Evolutionary conservation across 2,888 invertebrate genomes (phyloP), one percentile per base, ranked within the genome.

Genomic region (Sarcophaga variegata): DNA sequence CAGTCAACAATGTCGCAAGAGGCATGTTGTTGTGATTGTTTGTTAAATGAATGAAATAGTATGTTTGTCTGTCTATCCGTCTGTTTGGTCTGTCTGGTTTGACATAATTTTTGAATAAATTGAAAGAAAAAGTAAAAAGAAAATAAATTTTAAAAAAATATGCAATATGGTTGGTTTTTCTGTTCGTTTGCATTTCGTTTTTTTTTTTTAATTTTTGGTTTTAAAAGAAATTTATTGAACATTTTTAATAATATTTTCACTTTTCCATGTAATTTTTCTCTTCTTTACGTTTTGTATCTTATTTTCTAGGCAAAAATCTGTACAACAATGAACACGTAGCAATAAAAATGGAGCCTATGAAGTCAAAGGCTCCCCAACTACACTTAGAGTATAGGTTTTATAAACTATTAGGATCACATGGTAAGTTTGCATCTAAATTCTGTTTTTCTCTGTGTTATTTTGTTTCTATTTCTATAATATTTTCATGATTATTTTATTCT

Each of bases 241-340:
- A 49, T 49, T 14, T 49, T 49, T 54, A 54, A 54, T 17, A 54
- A 14, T 12, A 4, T 54, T 54, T 14, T 12, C 17, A 54, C 17
- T 14, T 54, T 14, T 17, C 12, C 17, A 27, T 17, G 25, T 45
- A 69, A 79, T 75, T n/a, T 47, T 63, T 22, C n/a, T 11, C 60
- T 20, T 37, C 37, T 8, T 37, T 47, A 71, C 22, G 0, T 25
- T 45, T 66, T 60, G 60, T 82, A n/a, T 85, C n/a, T 85, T 81
- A 88, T 83, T 94, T 93, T 94, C 93, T 96, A 97, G 98, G 99
- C 91, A 99, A 99, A 96, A 99, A 99, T 95, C 96, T 99, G 93
- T 99, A 99, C 96, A 99, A 99, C 96, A 99, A 99, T 96, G 99
- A 99, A 95, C 99, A 99, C 96, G 99, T 99, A 94, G 99, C 99